Percentiles rank a stretch among this genome's conserved stretches.
These are phyloP conservation scores for Lacerta agilis DNA, from an alignment of 2,797 vertebrate genomes.

Conservation along the genomic window DNA sequence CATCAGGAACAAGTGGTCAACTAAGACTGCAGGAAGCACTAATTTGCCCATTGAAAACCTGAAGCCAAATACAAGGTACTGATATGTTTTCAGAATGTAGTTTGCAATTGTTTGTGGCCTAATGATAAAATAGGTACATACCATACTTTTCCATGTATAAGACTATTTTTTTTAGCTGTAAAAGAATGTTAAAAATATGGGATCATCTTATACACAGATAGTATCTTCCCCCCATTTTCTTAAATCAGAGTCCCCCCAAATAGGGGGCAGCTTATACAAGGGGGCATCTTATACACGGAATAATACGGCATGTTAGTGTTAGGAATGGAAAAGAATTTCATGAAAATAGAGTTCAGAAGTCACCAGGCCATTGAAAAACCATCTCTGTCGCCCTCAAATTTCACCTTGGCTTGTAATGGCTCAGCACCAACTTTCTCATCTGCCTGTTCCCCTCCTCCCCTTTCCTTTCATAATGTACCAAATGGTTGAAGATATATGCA, in stretches of 20 bases:
- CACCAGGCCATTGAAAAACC: not conserved
- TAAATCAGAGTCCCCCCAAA: too few relatives aligned
- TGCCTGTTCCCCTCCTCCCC: not conserved
- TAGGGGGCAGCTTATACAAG: too few relatives aligned
- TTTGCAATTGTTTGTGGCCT: not conserved
- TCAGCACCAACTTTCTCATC: not conserved
- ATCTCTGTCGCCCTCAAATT: not conserved
- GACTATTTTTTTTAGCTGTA: too few relatives aligned
- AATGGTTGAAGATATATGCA: not conserved
- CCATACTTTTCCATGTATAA: too few relatives aligned
- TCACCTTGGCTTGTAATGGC: not conserved
- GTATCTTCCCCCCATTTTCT: too few relatives aligned
- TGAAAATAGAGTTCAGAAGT: not conserved
- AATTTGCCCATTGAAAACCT: constrained; percentile 96
- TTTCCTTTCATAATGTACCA: not conserved
- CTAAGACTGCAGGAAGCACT: constrained; percentile 83
- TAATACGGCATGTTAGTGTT: not conserved
- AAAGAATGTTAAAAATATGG: too few relatives aligned
- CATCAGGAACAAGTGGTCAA: constrained; percentile 94
- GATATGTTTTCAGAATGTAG: constrained; percentile 1
- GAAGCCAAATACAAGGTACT: constrained; percentile 96
- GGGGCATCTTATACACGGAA: too few relatives aligned
- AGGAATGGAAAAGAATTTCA: not conserved
- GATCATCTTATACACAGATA: too few relatives aligned
- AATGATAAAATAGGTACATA: not conserved